These are phyloP conservation scores for Cochlearius cochlearius DNA, from an alignment of 2,113 vertebrate genomes.

Conservation along the genomic window DNA sequence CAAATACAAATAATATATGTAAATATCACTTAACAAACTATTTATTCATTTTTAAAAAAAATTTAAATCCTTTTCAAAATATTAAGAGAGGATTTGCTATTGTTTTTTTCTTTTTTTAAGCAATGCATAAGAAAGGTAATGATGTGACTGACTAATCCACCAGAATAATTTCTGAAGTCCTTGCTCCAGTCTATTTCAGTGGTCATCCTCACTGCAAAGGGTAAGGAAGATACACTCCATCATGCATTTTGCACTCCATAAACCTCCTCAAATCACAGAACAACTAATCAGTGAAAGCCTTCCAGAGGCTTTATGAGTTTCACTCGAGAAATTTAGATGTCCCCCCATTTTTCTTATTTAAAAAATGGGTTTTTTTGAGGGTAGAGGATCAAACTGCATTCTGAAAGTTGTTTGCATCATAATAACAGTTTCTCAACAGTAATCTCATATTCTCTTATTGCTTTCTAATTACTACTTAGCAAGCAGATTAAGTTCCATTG, in stretches of 20 bases:
- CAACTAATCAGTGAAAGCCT: neutral
- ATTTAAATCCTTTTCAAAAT: neutral
- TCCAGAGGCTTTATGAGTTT: neutral
- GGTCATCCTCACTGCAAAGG: neutral
- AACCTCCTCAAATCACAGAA: neutral
- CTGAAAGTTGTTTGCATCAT: conserved; percentile 70
- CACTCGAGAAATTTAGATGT: neutral
- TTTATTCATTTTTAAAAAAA: neutral
- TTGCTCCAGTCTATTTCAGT: neutral
- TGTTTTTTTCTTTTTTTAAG: neutral
- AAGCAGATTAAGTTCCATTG: conserved; percentile 79
- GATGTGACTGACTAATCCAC: neutral
- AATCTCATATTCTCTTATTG: conserved; percentile 71
- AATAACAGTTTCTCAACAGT: conserved; percentile 65
- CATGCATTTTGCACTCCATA: neutral
- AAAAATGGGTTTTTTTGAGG: neutral
- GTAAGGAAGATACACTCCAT: neutral
- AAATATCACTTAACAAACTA: neutral
- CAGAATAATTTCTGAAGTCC: neutral
- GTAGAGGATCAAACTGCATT: conserved; percentile 13
- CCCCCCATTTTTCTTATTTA: neutral
- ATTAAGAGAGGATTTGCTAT: neutral
- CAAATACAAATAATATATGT: neutral
- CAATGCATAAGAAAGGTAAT: neutral
- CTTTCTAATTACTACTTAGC: conserved; percentile 81